Percentiles rank a stretch among this genome's conserved stretches.
phyloP scores from a whole-genome alignment of 1,140 invertebrate species.

The Aphis gossypii region DNA sequence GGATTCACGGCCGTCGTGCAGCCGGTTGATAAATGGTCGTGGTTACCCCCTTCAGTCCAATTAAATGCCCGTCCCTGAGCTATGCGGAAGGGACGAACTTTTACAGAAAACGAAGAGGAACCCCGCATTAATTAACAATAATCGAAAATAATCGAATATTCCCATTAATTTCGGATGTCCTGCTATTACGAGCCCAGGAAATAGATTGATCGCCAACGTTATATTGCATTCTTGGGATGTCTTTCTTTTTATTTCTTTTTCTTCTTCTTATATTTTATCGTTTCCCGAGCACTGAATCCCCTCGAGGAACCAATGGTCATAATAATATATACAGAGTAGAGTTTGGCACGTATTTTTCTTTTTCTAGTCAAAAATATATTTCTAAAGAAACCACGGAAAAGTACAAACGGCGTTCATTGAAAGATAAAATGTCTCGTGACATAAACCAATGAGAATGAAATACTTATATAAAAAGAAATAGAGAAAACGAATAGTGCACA shows the following conservation, averaged over 20 bases:
- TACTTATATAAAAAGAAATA: neutral
- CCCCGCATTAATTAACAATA: constrained; percentile 32
- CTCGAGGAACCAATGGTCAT: constrained; percentile 33
- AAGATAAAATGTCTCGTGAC: constrained; percentile 25
- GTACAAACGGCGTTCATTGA: neutral
- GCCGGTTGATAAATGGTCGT: constrained; percentile 43
- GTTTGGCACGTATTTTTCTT: constrained; percentile 25
- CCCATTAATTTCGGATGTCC: constrained; percentile 34
- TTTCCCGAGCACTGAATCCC: neutral
- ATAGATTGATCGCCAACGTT: constrained; percentile 37
- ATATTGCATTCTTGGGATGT: neutral
- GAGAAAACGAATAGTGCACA: neutral
- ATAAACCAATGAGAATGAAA: neutral
- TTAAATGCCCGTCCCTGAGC: neutral
- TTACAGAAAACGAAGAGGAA: neutral
- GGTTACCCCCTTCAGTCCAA: constrained; percentile 34
- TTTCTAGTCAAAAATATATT: constrained; percentile 4
- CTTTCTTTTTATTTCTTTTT: neutral
- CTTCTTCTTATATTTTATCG: neutral
- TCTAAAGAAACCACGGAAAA: neutral
- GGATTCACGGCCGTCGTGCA: neutral
- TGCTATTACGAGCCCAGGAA: constrained; percentile 14
- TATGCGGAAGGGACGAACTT: neutral
- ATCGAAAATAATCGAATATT: constrained; percentile 55
- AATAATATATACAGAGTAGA: constrained; percentile 33